phyloP scores from a whole-genome alignment of 2,113 vertebrate genomes.

The Junco hyemalis region DNA sequence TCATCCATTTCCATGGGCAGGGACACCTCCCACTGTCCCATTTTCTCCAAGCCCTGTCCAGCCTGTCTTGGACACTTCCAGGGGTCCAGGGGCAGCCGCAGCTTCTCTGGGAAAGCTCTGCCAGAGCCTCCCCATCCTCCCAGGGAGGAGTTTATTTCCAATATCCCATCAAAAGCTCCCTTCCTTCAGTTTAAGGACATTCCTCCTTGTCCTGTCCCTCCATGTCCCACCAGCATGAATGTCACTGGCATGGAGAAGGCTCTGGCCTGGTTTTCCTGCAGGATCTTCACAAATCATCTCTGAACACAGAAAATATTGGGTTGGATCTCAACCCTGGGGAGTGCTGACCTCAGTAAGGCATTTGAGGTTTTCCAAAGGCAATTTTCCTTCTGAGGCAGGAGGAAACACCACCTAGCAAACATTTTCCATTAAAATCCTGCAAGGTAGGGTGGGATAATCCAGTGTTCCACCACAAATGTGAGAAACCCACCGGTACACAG shows the following conservation, averaged over 20 bases:
- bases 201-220: neutral
- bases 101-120: fast-evolving
- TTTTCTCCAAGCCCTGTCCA: fast-evolving
- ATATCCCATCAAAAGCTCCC: neutral
- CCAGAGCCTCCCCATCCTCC: neutral
- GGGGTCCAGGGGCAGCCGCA: neutral
- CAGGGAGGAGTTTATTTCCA: neutral
- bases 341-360: neutral
- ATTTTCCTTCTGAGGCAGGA: neutral
- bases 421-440: neutral
- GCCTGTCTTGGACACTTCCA: neutral
- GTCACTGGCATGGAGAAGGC: neutral
- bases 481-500: neutral
- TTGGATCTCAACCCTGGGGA: neutral
- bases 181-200: fast-evolving
- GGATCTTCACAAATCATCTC: neutral
- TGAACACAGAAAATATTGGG: neutral
- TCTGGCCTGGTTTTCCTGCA: neutral
- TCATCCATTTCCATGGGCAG: neutral
- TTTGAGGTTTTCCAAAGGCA: neutral
- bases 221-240: fast-evolving
- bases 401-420: neutral
- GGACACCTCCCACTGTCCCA: fast-evolving
- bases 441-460: neutral
- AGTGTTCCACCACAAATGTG: neutral